Conservation (phyloP, 2,113 vertebrate species). For the Halcyon senegalensis region DNA sequence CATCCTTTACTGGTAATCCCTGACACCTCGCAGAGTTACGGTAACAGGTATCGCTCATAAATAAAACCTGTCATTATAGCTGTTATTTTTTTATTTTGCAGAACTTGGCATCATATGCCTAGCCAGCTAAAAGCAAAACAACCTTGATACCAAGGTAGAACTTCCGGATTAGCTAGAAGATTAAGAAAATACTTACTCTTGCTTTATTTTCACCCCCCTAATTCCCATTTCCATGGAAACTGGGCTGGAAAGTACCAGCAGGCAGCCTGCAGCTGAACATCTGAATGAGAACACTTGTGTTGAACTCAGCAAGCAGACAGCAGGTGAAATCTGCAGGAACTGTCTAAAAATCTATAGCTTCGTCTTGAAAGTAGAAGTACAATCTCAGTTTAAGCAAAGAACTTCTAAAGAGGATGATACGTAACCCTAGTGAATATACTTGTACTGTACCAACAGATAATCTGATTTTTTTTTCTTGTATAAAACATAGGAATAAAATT, state of each 20-base stretch:
- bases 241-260: constrained; percentile 52
- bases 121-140: constrained; percentile 4
- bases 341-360: constrained; percentile 36
- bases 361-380: constrained; percentile 10
- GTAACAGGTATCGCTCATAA: not conserved
- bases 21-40: not conserved
- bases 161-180: constrained; percentile 53
- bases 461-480: not conserved
- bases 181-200: constrained; percentile 40
- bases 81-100: not conserved
- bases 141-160: not conserved
- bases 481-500: not conserved
- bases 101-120: not conserved
- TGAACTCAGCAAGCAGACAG: constrained; percentile 59
- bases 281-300: constrained; percentile 50
- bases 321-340: constrained; percentile 48
- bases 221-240: constrained; percentile 72
- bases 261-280: constrained; percentile 62
- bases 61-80: too few relatives aligned
- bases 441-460: not conserved
- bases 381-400: not conserved
- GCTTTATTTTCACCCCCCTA: constrained; percentile 48
- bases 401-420: not conserved
- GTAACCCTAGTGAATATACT: not conserved
- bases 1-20: not conserved